Base-by-base conservation (phyloP, 1,140 invertebrate genomes). In the Myzus persicae region DNA sequence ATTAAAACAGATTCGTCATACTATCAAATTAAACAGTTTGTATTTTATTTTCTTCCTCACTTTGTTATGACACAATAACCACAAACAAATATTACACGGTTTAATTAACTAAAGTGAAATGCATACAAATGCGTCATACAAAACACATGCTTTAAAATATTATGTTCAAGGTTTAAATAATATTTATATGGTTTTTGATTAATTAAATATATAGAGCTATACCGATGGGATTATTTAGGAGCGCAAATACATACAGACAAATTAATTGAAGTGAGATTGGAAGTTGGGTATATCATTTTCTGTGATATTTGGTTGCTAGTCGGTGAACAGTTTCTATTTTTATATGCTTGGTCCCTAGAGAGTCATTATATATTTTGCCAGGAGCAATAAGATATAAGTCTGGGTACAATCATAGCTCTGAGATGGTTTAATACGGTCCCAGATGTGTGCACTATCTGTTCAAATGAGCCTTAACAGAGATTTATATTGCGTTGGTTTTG, bases 401-500 rank as follows among this genome's bases (percentile, higher is more conserved):
- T 76, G 31, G 3, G 14, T 76, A 76, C 31, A 76, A 76, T 4
- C 31, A 67, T 14, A 67, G 59, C 59, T n/a, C n/a, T 76, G 59
- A 76, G 59, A 67, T n/a, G 59, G 59, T n/a, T n/a, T 67, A 14
- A n/a, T 76, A n/a, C 31, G 59, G 14, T 76, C 59, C 59, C 59
- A n/a, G 59, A 76, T 18, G 59, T 76, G 59, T 76, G 36, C 14
- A 76, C 59, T n/a, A 76, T 76, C 59, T 76, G n/a, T 76, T 76
- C 59, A 76, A 76, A 76, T 76, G 31, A 76, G n/a, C 59, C n/a
- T 76, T 76, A n/a, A 76, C 59, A 76, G 59, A 76, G 59, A n/a
- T 76, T 76, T 76, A 76, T 76, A 76, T 76, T n/a, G 36, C 31
- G 36, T 76, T n/a, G 5, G 14, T 31, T 76, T 76, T 76, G 59